Percentiles rank a stretch among this genome's conserved stretches.
phyloP scores from a whole-genome alignment of 2,113 vertebrate genomes.

The Petromus typicus region DNA sequence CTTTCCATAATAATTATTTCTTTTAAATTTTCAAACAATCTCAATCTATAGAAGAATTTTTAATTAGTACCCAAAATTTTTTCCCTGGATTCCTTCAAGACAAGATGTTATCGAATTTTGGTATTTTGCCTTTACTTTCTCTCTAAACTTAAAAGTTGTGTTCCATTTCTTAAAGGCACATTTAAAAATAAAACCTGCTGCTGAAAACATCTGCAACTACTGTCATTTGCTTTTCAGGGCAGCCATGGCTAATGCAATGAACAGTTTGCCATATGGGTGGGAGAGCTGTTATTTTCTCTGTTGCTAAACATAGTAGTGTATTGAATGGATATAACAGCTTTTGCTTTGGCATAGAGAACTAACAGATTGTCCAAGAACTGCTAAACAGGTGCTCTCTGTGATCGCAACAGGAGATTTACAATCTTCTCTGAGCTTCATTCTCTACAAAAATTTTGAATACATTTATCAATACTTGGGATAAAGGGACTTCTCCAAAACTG shows the following conservation, averaged over 20 bases:
- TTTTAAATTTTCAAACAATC: neutral
- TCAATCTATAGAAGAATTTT: neutral
- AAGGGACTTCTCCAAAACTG: neutral
- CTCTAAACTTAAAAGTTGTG: constrained; percentile 38
- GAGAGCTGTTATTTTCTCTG: constrained; percentile 63
- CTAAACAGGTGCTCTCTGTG: constrained; percentile 57
- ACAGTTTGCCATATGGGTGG: constrained; percentile 71
- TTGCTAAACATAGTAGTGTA: constrained; percentile 69
- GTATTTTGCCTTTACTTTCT: neutral
- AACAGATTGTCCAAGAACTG: constrained; percentile 28
- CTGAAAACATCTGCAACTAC: constrained; percentile 65
- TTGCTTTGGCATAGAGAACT: constrained; percentile 49
- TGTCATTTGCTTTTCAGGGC: constrained; percentile 58
- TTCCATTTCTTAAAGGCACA: constrained; percentile 59
- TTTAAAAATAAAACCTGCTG: constrained; percentile 33
- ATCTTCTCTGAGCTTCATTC: constrained; percentile 36
- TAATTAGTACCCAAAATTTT: neutral
- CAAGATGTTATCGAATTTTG: neutral
- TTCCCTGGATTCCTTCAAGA: neutral
- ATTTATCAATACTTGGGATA: neutral
- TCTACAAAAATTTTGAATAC: constrained; percentile 3
- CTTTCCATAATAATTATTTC: neutral
- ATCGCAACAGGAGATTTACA: constrained; percentile 53
- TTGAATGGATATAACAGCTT: constrained; percentile 59
- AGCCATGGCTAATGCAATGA: constrained; percentile 58